Evolutionary conservation across 1,140 invertebrate genomes (phyloP).

Genomic region (Intoshia linei): DNA sequence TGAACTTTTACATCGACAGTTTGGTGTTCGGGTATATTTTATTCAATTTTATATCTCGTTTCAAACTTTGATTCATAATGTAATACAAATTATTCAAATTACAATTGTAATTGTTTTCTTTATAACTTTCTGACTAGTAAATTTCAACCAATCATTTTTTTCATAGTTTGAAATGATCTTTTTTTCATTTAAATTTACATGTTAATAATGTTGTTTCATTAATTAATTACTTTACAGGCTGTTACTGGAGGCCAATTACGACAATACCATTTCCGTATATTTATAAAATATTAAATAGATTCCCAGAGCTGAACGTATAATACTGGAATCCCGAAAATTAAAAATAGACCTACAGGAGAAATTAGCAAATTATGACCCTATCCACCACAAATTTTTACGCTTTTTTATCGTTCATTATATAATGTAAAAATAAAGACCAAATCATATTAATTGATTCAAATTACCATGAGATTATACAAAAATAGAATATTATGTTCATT

Average conservation of each 20-base stretch:
- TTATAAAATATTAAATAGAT: too few species aligned
- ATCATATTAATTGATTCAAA: too few species aligned
- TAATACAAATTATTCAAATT: background rate
- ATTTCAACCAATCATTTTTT: slow-evolving; percentile 1
- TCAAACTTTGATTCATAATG: too few species aligned
- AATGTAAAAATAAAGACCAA: too few species aligned
- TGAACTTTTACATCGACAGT: slow-evolving; percentile 48
- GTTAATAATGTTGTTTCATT: background rate
- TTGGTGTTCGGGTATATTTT: slow-evolving; percentile 43
- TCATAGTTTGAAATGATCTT: background rate
- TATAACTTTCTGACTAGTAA: background rate
- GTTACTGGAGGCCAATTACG: slow-evolving; percentile 43
- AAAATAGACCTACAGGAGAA: too few species aligned
- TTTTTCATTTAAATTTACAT: background rate
- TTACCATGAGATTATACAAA: too few species aligned
- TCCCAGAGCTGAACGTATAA: too few species aligned
- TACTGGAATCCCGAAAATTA: too few species aligned
- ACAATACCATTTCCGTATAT: slow-evolving; percentile 39
- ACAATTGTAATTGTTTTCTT: background rate
- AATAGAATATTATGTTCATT: too few species aligned
- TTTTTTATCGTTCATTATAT: too few species aligned
- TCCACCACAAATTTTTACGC: too few species aligned
- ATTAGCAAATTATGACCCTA: too few species aligned
- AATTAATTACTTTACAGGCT: slow-evolving; percentile 26
- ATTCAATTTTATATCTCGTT: slow-evolving; percentile 1